Conservation (phyloP, 2,113 vertebrate species). For the Oreotrochilus melanogaster region DNA sequence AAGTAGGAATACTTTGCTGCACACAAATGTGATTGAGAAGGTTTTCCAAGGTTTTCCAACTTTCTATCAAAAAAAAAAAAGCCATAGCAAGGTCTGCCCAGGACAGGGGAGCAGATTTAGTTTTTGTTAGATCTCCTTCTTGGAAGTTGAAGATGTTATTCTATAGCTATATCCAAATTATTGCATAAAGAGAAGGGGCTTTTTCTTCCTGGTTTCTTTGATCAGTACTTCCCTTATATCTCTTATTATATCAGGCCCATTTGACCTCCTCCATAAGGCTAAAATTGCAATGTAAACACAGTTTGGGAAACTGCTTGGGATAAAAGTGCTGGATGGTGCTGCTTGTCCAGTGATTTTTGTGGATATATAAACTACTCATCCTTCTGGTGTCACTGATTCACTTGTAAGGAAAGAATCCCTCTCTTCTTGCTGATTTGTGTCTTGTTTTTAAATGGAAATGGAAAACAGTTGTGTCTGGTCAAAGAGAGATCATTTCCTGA, state of each 20-base stretch:
- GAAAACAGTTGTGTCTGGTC: not conserved
- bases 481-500: not conserved
- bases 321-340: not conserved
- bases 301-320: not conserved
- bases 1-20: accelerated
- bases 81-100: not conserved
- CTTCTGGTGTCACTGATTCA: not conserved
- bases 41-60: not conserved
- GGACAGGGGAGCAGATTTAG: not conserved
- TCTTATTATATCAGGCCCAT: not conserved
- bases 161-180: not conserved
- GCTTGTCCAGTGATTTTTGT: not conserved
- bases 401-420: not conserved
- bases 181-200: not conserved
- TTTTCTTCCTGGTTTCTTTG: not conserved
- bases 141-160: not conserved
- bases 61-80: not conserved
- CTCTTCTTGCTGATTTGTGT: not conserved
- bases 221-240: not conserved
- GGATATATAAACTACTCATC: not conserved
- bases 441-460: conserved; percentile 11
- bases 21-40: not conserved
- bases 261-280: not conserved
- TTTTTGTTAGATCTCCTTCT: not conserved
- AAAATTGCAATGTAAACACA: not conserved